A percentile compares a stretch with the other conserved stretches of the same genome.
Evolutionary conservation across 2,888 invertebrate species (phyloP).

Genomic region (Gymnoscelis rufifasciata): DNA sequence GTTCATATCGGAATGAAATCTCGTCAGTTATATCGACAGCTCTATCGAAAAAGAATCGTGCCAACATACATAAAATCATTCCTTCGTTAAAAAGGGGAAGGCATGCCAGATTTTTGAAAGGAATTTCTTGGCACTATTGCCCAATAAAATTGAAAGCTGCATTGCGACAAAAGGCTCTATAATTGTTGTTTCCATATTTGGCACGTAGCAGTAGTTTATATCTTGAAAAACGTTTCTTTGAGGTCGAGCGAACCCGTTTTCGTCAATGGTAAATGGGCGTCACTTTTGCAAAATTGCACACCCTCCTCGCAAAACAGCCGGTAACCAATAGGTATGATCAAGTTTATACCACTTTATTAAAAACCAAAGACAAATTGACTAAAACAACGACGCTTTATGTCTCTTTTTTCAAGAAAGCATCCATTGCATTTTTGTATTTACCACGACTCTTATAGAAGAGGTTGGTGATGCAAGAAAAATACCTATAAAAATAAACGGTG

Average conservation of each 20-base stretch:
- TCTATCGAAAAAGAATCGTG: not conserved
- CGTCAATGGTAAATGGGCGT: not conserved
- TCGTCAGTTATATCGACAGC: not conserved
- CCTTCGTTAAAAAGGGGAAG: not conserved
- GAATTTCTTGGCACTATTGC: conserved; percentile 11
- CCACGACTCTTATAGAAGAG: too few species aligned
- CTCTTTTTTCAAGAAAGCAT: too few species aligned
- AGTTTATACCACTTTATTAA: too few species aligned
- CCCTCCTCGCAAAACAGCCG: too few species aligned
- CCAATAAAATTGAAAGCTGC: conserved; percentile 15
- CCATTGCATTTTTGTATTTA: too few species aligned
- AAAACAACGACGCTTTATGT: too few species aligned
- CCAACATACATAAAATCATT: not conserved
- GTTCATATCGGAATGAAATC: not conserved
- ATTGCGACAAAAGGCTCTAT: conserved; percentile 17
- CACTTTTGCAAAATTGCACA: not conserved
- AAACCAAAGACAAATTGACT: too few species aligned
- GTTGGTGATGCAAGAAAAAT: too few species aligned
- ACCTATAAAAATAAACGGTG: not conserved
- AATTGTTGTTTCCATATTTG: conserved; percentile 15
- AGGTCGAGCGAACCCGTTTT: conserved; percentile 1
- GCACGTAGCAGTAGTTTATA: conserved; percentile 7
- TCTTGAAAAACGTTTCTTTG: conserved; percentile 4
- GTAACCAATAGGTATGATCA: too few species aligned
- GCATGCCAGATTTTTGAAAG: conserved; percentile 1